phyloP scores from a whole-genome alignment of 2,113 vertebrate genomes.

The Sinocyclocheilus grahami region DNA sequence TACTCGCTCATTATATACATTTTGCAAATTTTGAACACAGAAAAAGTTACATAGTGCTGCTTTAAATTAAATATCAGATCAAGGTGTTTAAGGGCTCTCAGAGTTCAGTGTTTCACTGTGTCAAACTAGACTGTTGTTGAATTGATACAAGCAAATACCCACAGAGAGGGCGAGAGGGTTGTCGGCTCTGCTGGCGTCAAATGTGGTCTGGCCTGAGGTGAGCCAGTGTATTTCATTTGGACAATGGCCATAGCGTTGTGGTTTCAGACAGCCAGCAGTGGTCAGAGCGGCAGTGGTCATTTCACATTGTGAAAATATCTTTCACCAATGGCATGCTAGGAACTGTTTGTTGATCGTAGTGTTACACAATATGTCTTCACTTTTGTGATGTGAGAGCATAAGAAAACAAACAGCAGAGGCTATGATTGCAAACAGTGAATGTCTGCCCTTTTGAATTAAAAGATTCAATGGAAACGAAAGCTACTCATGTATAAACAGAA shows the following conservation, averaged over 20 bases:
- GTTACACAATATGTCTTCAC: conserved; percentile 24
- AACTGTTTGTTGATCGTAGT: conserved; percentile 29
- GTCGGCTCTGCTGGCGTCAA: conserved; percentile 1
- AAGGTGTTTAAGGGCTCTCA: background rate
- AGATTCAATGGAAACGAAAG: background rate
- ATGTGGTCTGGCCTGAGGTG: conserved; percentile 18
- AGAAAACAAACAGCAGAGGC: background rate
- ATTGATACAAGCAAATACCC: background rate
- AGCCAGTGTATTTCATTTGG: conserved; percentile 24
- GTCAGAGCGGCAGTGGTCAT: background rate
- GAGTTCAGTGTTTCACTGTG: background rate
- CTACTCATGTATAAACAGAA: background rate
- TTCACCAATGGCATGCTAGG: conserved; percentile 19
- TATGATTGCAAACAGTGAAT: background rate
- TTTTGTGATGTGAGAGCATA: background rate
- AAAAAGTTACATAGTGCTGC: too few species aligned
- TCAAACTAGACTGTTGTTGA: conserved; percentile 5
- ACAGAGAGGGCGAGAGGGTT: background rate
- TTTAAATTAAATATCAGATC: background rate
- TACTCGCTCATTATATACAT: too few species aligned
- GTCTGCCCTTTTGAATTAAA: background rate
- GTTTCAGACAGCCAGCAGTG: conserved; percentile 31
- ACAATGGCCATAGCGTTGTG: conserved; percentile 8
- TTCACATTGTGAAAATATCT: conserved; percentile 18
- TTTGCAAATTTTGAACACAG: too few species aligned